These are phyloP conservation scores for Drosophila birchii DNA, from an alignment of 2,888 invertebrate species.

Conservation along the genomic window DNA sequence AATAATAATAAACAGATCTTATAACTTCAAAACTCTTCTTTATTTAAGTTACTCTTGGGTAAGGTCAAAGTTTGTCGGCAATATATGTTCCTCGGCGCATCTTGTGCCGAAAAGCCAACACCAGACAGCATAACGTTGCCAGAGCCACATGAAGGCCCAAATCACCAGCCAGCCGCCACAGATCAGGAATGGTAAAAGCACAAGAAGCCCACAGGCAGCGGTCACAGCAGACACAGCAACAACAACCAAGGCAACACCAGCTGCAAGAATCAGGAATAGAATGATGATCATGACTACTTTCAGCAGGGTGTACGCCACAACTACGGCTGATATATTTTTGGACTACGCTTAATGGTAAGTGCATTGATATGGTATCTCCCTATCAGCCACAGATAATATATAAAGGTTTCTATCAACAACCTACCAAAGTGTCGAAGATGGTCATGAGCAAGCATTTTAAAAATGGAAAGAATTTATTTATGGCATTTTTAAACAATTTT, in stretches of 20 bases:
- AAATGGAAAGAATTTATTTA: neutral
- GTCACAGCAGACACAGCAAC: neutral
- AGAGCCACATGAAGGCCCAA: slow-evolving; percentile 1
- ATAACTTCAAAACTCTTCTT: neutral
- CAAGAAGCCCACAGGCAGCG: slow-evolving; percentile 2
- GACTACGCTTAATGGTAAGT: neutral
- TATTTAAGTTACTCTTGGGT: no score
- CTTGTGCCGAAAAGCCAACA: slow-evolving; percentile 2
- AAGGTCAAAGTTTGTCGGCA: neutral
- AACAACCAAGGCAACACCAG: neutral
- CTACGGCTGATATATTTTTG: neutral
- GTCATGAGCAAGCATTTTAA: neutral
- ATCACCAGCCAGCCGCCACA: neutral
- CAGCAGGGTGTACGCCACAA: neutral
- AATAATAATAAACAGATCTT: neutral
- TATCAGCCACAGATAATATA: neutral
- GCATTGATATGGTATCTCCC: slow-evolving; percentile 5
- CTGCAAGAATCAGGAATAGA: slow-evolving; percentile 1
- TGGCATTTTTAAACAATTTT: neutral
- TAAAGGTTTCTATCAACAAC: neutral
- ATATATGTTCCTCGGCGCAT: neutral
- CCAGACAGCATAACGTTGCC: slow-evolving; percentile 3
- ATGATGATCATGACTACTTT: slow-evolving; percentile 1
- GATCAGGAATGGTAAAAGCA: neutral
- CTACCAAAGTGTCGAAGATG: neutral